Conservation (phyloP, 2,797 vertebrate species). For the Oreortyx pictus region DNA sequence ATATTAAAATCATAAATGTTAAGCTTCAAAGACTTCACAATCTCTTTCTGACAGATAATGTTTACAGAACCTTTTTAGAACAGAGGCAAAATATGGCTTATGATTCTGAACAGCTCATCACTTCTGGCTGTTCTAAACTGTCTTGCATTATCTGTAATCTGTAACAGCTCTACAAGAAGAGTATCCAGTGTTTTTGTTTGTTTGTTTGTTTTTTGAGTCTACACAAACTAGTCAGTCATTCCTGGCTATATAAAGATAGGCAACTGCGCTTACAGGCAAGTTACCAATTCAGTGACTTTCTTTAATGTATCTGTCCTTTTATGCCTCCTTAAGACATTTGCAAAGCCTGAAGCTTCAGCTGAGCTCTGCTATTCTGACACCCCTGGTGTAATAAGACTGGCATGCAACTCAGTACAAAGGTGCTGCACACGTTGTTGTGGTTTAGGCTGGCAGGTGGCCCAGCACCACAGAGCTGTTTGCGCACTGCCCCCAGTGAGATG, state of each 20-base stretch:
- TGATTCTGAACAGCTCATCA: background rate
- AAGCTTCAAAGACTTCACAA: background rate
- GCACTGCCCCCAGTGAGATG: too few species aligned
- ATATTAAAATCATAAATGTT: background rate
- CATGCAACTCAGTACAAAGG: background rate
- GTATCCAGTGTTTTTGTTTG: accelerated
- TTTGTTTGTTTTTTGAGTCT: background rate
- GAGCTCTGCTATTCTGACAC: background rate
- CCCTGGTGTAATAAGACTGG: accelerated
- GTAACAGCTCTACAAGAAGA: background rate
- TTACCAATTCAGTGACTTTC: accelerated
- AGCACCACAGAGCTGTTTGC: too few species aligned
- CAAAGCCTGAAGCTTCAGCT: background rate
- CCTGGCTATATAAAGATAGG: accelerated
- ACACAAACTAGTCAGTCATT: accelerated
- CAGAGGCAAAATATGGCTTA: too few species aligned
- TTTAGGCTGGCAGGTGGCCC: too few species aligned
- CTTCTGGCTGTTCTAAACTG: background rate
- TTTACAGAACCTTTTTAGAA: background rate
- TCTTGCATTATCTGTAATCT: background rate
- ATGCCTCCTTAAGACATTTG: accelerated
- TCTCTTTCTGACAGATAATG: background rate
- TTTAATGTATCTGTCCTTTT: accelerated
- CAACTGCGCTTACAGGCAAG: background rate
- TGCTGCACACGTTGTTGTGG: accelerated